Conservation (phyloP, 2,113 vertebrate species). For the Rhinoderma darwinii region DNA sequence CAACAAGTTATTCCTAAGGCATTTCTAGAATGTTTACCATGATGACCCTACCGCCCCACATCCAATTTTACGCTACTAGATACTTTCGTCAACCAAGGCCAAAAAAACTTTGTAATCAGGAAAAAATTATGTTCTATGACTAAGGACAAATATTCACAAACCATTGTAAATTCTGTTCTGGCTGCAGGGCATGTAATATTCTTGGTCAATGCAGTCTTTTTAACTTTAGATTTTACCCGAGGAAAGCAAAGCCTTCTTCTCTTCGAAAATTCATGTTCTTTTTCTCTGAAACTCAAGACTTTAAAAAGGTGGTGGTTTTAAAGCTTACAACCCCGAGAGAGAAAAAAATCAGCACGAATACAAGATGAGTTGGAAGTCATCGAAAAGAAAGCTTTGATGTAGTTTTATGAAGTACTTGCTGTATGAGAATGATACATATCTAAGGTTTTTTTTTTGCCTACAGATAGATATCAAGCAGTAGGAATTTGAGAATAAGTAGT, state of each 20-base stretch:
- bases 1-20: not conserved
- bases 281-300: constrained; percentile 47
- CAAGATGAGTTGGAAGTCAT: constrained; percentile 53
- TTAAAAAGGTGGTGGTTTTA: constrained; percentile 50
- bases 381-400: constrained; percentile 46
- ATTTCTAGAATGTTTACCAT: not conserved
- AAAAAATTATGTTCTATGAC: not conserved
- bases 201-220: constrained; percentile 39
- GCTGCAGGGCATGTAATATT: constrained; percentile 3
- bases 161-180: not conserved
- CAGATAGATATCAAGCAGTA: constrained; percentile 43
- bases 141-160: not conserved
- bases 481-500: constrained; percentile 18
- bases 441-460: constrained; percentile 28
- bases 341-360: constrained; percentile 48
- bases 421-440: constrained; percentile 49
- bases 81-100: not conserved
- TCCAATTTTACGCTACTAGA: not conserved
- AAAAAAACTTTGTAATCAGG: too few species aligned
- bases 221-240: constrained; percentile 37
- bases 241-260: constrained; percentile 37
- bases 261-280: constrained; percentile 43
- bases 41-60: not conserved
- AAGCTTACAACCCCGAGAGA: constrained; percentile 51
- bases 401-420: constrained; percentile 53